Conservation (phyloP, 2,888 invertebrate species). For the Microctonus aethiopoides region DNA sequence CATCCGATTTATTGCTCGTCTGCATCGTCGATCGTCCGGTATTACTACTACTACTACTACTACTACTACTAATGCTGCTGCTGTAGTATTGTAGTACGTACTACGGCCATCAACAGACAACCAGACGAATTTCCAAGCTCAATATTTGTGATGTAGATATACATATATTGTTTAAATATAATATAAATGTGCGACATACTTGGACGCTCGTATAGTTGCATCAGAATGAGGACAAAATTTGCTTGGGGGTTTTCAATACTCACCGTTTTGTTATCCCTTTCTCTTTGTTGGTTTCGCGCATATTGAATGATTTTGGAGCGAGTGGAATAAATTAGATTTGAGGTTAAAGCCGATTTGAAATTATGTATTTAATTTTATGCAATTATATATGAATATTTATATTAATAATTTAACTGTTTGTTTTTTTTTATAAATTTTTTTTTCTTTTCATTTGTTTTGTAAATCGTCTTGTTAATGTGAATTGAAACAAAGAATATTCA, state of each 20-base stretch:
- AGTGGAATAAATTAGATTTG: background rate
- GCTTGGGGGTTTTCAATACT: background rate
- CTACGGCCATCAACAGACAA: constrained; percentile 32
- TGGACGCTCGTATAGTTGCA: constrained; percentile 7
- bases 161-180: constrained; percentile 13
- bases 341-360: background rate
- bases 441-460: background rate
- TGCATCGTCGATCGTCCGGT: constrained; percentile 30
- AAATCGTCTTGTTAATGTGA: background rate
- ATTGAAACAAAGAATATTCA: constrained; percentile 4
- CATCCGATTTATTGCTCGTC: constrained; percentile 55
- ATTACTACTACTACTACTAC: background rate
- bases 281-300: background rate
- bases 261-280: background rate
- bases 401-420: background rate
- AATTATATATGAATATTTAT: background rate
- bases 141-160: too few relatives aligned
- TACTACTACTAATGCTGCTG: background rate
- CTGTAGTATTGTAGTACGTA: background rate
- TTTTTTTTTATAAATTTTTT: background rate
- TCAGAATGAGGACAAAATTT: constrained; percentile 9
- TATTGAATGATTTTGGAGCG: background rate
- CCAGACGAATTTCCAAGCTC: constrained; percentile 38
- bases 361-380: background rate
- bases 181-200: constrained; percentile 10